Conservation (phyloP, 2,113 vertebrate genomes). For the Balaeniceps rex region DNA sequence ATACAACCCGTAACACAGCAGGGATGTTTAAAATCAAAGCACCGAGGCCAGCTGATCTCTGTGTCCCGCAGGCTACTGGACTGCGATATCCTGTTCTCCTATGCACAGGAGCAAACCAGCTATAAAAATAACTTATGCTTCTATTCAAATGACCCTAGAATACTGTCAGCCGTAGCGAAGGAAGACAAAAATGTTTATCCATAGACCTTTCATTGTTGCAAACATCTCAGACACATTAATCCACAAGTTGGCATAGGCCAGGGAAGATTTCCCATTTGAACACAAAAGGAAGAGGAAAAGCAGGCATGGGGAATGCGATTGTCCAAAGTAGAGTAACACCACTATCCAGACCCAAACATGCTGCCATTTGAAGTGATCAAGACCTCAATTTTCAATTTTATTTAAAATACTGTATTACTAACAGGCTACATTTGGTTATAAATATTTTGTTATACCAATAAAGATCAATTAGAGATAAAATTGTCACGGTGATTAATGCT, state of each 20-base stretch:
- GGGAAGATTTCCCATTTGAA: not conserved
- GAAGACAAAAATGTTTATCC: not conserved
- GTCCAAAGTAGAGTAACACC: not conserved
- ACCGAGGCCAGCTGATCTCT: not conserved
- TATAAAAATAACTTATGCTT: not conserved
- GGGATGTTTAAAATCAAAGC: not conserved
- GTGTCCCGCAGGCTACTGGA: not conserved
- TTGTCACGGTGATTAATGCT: not conserved
- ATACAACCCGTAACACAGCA: too few relatives aligned
- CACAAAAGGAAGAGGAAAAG: not conserved
- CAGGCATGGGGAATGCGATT: accelerated
- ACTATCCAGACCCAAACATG: not conserved
- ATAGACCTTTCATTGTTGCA: not conserved
- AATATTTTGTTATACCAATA: not conserved
- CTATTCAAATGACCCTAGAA: not conserved
- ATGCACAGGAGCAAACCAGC: not conserved
- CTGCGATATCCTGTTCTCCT: not conserved
- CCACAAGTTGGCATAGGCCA: not conserved
- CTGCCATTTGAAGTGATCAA: not conserved
- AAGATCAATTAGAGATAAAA: not conserved
- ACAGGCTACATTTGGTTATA: too few relatives aligned
- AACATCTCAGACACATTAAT: not conserved
- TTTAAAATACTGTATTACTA: not conserved
- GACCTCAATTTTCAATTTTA: not conserved
- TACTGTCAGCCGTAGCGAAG: not conserved